Conservation (phyloP, 2,888 invertebrate species). For the Chrysina gloriosa region DNA sequence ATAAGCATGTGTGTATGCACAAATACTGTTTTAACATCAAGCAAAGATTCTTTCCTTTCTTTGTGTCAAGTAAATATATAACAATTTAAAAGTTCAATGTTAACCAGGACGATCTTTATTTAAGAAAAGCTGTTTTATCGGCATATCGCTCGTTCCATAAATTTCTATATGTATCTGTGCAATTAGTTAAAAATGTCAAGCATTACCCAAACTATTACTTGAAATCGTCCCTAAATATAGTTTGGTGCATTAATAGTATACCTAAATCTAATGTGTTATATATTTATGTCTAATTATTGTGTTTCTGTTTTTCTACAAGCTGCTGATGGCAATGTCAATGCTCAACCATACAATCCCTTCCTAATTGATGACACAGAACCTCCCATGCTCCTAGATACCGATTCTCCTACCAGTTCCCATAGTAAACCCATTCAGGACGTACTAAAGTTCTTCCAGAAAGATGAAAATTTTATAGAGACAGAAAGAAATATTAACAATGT, state of each 20-base stretch:
- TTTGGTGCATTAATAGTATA: not conserved
- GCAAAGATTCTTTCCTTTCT: conserved; percentile 32
- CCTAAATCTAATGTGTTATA: conserved; percentile 35
- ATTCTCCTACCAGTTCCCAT: conserved; percentile 52
- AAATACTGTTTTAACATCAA: conserved; percentile 7
- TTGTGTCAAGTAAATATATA: conserved; percentile 33
- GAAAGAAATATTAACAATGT: conserved; percentile 36
- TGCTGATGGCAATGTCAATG: conserved; percentile 58
- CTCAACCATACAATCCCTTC: conserved; percentile 62
- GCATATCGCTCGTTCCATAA: too few relatives aligned
- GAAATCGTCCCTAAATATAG: not conserved
- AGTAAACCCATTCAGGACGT: conserved; percentile 60
- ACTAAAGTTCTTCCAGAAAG: conserved; percentile 62
- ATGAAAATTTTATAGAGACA: conserved; percentile 44
- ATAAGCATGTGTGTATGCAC: conserved; percentile 28
- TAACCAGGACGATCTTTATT: not conserved
- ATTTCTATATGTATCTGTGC: not conserved
- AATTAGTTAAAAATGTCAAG: not conserved
- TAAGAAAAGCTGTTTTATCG: too few relatives aligned
- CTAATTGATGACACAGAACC: conserved; percentile 61
- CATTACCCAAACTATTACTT: not conserved
- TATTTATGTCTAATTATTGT: conserved; percentile 45
- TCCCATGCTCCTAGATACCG: conserved; percentile 57
- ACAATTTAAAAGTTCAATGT: conserved; percentile 5
- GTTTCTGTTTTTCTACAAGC: conserved; percentile 60